phyloP scores from a whole-genome alignment of 2,113 vertebrate species.

The Dicentrarchus labrax region DNA sequence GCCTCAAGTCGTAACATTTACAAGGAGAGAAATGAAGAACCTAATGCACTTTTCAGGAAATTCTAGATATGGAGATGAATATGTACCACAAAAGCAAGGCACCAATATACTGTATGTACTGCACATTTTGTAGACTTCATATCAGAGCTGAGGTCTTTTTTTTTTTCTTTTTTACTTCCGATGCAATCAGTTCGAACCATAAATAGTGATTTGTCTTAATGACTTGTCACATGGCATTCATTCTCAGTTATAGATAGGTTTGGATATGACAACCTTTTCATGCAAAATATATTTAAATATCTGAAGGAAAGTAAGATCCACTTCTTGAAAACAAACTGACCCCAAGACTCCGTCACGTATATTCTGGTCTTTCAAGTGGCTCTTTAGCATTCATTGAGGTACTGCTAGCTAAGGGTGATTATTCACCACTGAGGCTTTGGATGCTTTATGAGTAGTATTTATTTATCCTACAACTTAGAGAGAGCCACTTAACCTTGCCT shows the following conservation, averaged over 20 bases:
- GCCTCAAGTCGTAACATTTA: conserved; percentile 47
- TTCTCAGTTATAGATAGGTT: conserved; percentile 43
- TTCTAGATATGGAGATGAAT: conserved; percentile 63
- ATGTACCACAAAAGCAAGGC: conserved; percentile 87
- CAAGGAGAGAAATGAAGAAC: conserved; percentile 45
- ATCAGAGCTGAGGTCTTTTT: conserved; percentile 13
- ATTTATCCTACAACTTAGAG: background rate
- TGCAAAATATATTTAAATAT: conserved; percentile 60
- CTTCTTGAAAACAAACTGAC: conserved; percentile 32
- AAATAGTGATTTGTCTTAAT: conserved; percentile 25
- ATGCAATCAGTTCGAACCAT: conserved; percentile 33
- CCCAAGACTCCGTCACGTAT: conserved; percentile 24
- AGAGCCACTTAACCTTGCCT: conserved; percentile 68
- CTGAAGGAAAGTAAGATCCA: conserved; percentile 38
- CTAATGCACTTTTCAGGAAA: conserved; percentile 61
- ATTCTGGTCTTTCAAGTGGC: conserved; percentile 44
- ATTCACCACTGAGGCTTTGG: conserved; percentile 64
- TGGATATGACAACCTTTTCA: conserved; percentile 55
- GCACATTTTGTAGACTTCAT: conserved; percentile 51
- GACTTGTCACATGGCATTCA: conserved; percentile 11
- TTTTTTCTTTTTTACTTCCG: conserved; percentile 12
- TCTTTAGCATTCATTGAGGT: conserved; percentile 65
- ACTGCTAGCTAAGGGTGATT: background rate
- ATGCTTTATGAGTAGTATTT: conserved; percentile 61
- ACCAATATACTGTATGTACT: conserved; percentile 78